Conservation (phyloP, 2,113 vertebrate genomes). For the Podilymbus podiceps region DNA sequence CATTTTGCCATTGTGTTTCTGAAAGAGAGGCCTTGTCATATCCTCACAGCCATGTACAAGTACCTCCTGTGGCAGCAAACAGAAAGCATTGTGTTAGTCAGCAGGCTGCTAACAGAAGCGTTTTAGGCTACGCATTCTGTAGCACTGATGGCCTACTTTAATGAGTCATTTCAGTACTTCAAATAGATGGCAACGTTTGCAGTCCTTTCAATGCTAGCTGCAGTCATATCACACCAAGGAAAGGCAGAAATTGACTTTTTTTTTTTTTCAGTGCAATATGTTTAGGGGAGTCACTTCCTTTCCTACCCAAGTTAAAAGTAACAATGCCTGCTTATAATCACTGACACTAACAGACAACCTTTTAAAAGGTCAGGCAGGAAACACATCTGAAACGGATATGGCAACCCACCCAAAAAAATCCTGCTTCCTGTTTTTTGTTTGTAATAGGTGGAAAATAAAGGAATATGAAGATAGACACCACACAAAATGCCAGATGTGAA, state of each 20-base stretch:
- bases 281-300: background rate
- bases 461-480: background rate
- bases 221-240: background rate
- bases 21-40: constrained; percentile 27
- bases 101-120: background rate
- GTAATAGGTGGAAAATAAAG: background rate
- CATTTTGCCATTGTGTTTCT: constrained; percentile 30
- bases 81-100: constrained; percentile 15
- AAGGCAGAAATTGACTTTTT: background rate
- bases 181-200: background rate
- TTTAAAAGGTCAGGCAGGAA: constrained; percentile 1
- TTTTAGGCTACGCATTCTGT: background rate
- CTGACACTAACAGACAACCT: background rate
- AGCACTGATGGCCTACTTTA: background rate
- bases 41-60: background rate
- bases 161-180: constrained; percentile 19
- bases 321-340: background rate
- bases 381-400: background rate
- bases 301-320: background rate
- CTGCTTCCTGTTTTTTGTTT: background rate
- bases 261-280: background rate
- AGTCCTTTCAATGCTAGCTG: constrained; percentile 1
- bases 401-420: background rate
- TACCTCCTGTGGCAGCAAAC: constrained; percentile 28
- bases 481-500: background rate